These are phyloP conservation scores for Leucophenga montana DNA, from an alignment of 2,888 invertebrate species.

Conservation along the genomic window DNA sequence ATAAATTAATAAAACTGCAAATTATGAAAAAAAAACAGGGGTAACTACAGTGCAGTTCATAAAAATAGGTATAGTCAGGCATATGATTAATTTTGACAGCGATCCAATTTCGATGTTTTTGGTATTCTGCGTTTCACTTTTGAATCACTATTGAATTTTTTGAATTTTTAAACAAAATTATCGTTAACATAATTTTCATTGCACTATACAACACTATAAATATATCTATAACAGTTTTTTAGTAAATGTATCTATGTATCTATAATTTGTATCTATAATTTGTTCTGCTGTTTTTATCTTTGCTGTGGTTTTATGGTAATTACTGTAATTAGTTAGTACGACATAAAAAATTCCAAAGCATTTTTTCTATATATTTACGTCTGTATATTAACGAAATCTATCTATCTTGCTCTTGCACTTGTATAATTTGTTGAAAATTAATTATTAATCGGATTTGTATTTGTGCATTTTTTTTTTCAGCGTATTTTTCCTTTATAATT, in stretches of 20 bases:
- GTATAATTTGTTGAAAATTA: background rate
- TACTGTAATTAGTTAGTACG: conserved; percentile 6
- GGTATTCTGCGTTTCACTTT: too few species aligned
- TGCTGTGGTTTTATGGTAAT: background rate
- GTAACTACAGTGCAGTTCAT: background rate
- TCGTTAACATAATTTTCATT: background rate
- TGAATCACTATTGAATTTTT: too few species aligned
- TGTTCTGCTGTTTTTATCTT: background rate
- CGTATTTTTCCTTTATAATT: background rate
- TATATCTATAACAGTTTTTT: background rate
- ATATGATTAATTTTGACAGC: too few species aligned
- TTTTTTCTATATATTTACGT: too few species aligned
- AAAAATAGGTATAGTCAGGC: too few species aligned
- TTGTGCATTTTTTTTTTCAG: background rate
- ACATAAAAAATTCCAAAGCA: background rate
- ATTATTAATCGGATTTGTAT: background rate
- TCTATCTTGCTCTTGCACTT: background rate
- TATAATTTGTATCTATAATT: background rate
- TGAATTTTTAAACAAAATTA: too few species aligned
- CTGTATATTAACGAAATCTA: background rate
- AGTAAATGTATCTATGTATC: background rate
- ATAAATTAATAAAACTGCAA: too few species aligned
- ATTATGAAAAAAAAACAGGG: too few species aligned
- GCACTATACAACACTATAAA: background rate
- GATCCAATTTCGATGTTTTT: too few species aligned